Percentiles rank a stretch among this genome's conserved stretches.
Evolutionary conservation across 2,888 invertebrate species (phyloP).

Genomic region (Vesta saturnalis): DNA sequence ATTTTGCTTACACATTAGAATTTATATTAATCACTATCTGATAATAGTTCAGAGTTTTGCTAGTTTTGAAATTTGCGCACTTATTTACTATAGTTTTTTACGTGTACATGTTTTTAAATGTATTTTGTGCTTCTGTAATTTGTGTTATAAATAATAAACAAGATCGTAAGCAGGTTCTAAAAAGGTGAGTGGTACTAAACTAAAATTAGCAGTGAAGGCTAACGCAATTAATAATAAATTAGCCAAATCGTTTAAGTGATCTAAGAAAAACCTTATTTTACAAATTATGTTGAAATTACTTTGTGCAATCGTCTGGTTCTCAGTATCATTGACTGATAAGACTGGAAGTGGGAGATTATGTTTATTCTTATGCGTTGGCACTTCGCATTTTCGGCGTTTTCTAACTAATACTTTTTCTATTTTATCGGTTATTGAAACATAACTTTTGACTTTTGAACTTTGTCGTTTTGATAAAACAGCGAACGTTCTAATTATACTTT

Average conservation of each 20-base stretch:
- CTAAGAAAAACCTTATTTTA: slow-evolving; percentile 21
- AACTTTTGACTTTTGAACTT: slow-evolving; percentile 55
- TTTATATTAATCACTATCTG: no score
- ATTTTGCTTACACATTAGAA: not conserved
- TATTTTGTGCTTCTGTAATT: not conserved
- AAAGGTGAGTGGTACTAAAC: slow-evolving; percentile 28
- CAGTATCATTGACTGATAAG: slow-evolving; percentile 48
- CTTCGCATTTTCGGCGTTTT: slow-evolving; percentile 33
- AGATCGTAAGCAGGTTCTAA: slow-evolving; percentile 13
- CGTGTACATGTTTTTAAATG: not conserved
- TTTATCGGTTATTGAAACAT: slow-evolving; percentile 45
- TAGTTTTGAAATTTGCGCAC: not conserved
- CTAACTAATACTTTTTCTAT: slow-evolving; percentile 21
- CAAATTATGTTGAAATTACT: slow-evolving; percentile 34
- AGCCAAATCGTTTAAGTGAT: slow-evolving; percentile 32
- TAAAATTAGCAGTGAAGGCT: slow-evolving; percentile 33
- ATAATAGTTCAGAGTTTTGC: no score
- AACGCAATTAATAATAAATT: slow-evolving; percentile 32
- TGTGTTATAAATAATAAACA: slow-evolving; percentile 9
- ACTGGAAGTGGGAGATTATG: slow-evolving; percentile 13
- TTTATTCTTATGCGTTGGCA: slow-evolving; percentile 25
- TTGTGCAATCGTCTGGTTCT: slow-evolving; percentile 46
- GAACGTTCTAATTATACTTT: slow-evolving; percentile 42
- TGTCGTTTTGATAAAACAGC: slow-evolving; percentile 46
- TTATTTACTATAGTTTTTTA: not conserved